Conservation (phyloP, 2,797 vertebrate genomes). For the Enteromius anoplus region DNA sequence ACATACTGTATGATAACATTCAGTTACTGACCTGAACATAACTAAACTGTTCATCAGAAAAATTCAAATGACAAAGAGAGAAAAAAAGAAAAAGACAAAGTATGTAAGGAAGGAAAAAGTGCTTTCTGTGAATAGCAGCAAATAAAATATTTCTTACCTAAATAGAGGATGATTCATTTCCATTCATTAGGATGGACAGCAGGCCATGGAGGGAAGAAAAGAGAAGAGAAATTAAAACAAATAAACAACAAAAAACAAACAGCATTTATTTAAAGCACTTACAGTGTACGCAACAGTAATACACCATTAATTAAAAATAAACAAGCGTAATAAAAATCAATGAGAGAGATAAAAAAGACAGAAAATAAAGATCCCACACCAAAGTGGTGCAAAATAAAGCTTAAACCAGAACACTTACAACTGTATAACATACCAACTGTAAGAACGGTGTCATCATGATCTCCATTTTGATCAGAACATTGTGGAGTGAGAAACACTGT, state of each 20-base stretch:
- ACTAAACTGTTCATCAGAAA: not conserved
- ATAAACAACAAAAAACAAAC: not conserved
- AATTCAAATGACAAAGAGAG: not conserved
- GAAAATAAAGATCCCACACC: too few species aligned
- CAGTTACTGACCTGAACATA: not conserved
- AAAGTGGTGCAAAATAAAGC: too few species aligned
- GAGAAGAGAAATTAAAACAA: not conserved
- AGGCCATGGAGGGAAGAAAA: slow-evolving; percentile 11
- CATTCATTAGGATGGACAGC: not conserved
- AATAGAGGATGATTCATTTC: not conserved
- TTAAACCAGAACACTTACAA: not conserved
- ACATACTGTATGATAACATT: slow-evolving; percentile 7
- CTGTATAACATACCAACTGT: not conserved
- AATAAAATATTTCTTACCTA: slow-evolving; percentile 38
- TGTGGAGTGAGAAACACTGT: not conserved
- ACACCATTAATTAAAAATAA: not conserved
- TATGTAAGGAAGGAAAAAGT: not conserved
- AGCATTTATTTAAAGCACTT: not conserved
- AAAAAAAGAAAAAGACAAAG: not conserved
- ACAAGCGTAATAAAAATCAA: not conserved
- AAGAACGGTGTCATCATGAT: not conserved
- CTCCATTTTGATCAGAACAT: not conserved
- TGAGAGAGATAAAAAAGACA: not conserved
- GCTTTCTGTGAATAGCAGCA: not conserved
- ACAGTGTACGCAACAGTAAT: not conserved